Base-by-base conservation (phyloP, 2,797 vertebrate species). In the Artibeus lituratus region DNA sequence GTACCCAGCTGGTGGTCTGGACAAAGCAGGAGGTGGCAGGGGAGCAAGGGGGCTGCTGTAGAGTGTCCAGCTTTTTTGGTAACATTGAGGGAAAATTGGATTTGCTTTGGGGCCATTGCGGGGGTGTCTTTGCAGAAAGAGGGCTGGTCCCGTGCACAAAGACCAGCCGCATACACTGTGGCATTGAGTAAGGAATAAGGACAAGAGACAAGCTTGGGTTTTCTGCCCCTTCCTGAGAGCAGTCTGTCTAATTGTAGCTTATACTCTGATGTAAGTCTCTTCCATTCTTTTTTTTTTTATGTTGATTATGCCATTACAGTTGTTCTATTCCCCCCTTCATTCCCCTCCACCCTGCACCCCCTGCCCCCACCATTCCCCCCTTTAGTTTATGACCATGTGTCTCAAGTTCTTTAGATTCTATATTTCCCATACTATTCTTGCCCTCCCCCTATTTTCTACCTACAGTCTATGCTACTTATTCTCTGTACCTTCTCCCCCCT, bases 81-180 rank as follows among this genome's bases (percentile, higher is more conserved):
- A 80, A 9, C 53, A 7, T 18, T 2, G 5, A 57, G 83, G 67
- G 90, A 59, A 90, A 57, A 59, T 51, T 93, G 72, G 76, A 87
- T 94, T 94, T 96, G 49, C 77, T 84, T 67, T 90, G 90, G 53
- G 16, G n/a, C 74, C 14, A 55, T 76, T 70, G 29, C 88, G 73
- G 62, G 51, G 26, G 42, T 93, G 35, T 82, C 84, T 95, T 57
- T 94, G 91, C 87, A 67, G 93, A 91, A 85, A 77, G 85, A 77
- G 72, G 55, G 18, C 24, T 24, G 3, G 0, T 55, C 84, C 62
- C 69, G 7, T 78, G 35, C 15, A 32, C 24, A 16, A 88, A 91
- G 49, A 76, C 49, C 44, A 55, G 65, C 12, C 39, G 5, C 57
- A 26, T 8, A 62, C 39, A 15, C 73, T 6, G 9, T 53, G 42